phyloP scores from a whole-genome alignment of 1,140 invertebrate genomes.

The Harpegnathos saltator region DNA sequence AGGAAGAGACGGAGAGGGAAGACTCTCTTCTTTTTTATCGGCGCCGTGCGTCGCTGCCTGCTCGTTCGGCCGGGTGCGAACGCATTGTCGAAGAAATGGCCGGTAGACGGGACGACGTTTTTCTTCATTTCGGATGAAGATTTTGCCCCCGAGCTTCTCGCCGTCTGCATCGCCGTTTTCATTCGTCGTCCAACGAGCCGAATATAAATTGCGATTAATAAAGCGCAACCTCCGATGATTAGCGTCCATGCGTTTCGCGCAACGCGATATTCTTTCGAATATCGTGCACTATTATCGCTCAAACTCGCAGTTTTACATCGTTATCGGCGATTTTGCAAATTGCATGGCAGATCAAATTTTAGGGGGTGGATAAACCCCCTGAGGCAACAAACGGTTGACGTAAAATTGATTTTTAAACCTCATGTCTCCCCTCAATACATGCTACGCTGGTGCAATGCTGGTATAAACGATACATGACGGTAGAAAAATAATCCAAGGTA shows the following conservation, averaged over 20 bases:
- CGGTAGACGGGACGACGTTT: constrained; percentile 51
- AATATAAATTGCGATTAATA: constrained; percentile 10
- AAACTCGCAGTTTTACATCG: neutral
- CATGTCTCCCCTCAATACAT: neutral
- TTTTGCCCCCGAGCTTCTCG: constrained; percentile 15
- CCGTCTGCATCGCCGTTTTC: neutral
- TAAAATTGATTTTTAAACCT: constrained; percentile 6
- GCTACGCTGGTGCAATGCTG: neutral
- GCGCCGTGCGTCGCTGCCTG: constrained; percentile 82
- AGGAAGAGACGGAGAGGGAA: constrained; percentile 72
- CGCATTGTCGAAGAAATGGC: constrained; percentile 86
- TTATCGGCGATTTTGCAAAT: neutral
- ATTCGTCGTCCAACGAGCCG: neutral
- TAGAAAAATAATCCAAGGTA: constrained; percentile 1
- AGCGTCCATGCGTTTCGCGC: neutral
- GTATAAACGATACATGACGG: constrained; percentile 30
- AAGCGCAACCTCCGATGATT: neutral
- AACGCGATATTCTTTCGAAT: neutral
- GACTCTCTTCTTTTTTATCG: constrained; percentile 84
- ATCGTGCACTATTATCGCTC: neutral
- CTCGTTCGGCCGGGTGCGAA: constrained; percentile 83
- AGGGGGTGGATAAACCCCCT: neutral
- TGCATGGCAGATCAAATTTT: neutral
- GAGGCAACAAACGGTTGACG: neutral
- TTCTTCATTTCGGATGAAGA: constrained; percentile 39